Evolutionary conservation across 2,113 vertebrate genomes (phyloP), one percentile per base, ranked within the genome.

Genomic region (Buteo buteo): DNA sequence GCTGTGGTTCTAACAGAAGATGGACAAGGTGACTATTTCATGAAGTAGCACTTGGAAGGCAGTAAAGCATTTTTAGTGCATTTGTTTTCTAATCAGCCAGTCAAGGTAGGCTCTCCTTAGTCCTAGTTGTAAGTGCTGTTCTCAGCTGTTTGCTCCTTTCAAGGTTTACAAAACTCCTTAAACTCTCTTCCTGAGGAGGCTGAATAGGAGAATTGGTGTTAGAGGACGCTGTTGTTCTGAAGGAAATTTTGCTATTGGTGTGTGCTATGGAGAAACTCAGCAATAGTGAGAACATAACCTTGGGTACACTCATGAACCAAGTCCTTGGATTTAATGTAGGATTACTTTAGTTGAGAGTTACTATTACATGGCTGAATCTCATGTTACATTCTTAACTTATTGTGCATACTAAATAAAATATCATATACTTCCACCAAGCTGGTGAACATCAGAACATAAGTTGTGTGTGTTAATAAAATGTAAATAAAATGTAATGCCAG

Each of bases 281-380:
- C 11, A 45, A 3, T 4, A 42, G 36, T 13, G 34, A 44, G 45
- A 47, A 28, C 0, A 0, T 61, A 55, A 21, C 42, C 16, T 19
- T 38, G 44, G 14, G 17, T 70, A 12, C 18, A 2, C 14, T 76
- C 1, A 1, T 47, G 69, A 73, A 42, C 21, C 24, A 42, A 18
- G 26, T 50, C 9, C 34, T 52, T 50, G 17, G 29, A 38, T 82
- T 32, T 65, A 61, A 26, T 32, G 15, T 32, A 29, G 49, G 19
- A 57, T 72, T 77, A 22, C 34, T 76, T 25, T 71, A 54, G 42
- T 42, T 58, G 18, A 62, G 45, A 66, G 66, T 64, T 74, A 52
- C 9, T 52, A 3, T 80, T 76, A 38, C 47, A 15, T 15, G 5
- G 38, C 66, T 86, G 65, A 38, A 62, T 79, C 36, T 91, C 47